Base-by-base conservation (phyloP, 2,888 invertebrate genomes). In the Monochamus alternatus region DNA sequence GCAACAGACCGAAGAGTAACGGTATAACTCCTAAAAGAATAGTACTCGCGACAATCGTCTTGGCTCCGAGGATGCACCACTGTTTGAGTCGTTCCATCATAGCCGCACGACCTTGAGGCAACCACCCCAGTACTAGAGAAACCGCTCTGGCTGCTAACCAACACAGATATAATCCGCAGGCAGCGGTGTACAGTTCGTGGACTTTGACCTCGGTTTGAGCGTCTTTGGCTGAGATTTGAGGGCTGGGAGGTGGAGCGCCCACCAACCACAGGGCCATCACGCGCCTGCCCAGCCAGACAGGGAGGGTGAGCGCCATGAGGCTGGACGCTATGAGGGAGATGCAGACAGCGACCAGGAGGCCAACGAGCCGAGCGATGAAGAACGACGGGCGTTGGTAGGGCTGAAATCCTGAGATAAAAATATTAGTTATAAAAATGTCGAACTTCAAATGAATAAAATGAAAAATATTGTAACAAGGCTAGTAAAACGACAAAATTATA, bases 121-220 rank as follows among this genome's bases (percentile, higher is more conserved):
- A 90, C 95, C 98, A 96, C 80, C 95, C 95, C 68, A 94, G 92
- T 30, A 97, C 92, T 59, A 98, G 91, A 8, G 95, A 94, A 30
- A 95, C 91, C 14, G 95, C 95, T 51, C 98, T 93, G 0, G 96
- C 94, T n/a, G 93, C 90, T 77, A 98, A 92, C 98, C 98, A 98
- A 89, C 98, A 98, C 14, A 97, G 92, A 89, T 99, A 99, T 80
- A 97, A 94, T 5, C 99, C 95, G 87, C 96, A 96, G 0, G 98
- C 97, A 0, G 97, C 96, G 0, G 98, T 98, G 88, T 99, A 99
- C 4, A 99, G 89, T 89, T 99, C 99, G 88, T 99, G 98, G 0
- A 98, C 96, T 85, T 83, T 90, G 69, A 81, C 87, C 80, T 86
- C 86, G 8, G 84, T 81, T 70, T 85, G 82, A 12, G 84, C 81